Percentiles rank a stretch among this genome's conserved stretches.
phyloP scores from a whole-genome alignment of 1,140 invertebrate genomes.

The Tribolium castaneum region DNA sequence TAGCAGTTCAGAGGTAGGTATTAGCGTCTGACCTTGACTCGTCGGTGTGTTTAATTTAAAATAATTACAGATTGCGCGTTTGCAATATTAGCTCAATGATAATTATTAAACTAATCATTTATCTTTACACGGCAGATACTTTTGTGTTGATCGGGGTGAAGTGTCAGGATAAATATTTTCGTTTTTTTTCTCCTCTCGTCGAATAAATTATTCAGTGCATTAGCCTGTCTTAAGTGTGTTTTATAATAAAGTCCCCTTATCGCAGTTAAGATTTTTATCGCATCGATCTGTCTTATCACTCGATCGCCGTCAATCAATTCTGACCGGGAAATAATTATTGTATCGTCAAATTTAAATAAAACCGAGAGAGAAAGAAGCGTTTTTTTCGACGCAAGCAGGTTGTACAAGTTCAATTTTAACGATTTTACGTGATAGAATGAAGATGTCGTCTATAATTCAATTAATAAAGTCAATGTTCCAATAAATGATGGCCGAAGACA shows the following conservation, averaged over 20 bases:
- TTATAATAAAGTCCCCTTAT: slow-evolving; percentile 73
- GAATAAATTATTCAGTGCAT: slow-evolving; percentile 84
- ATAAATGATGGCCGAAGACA: slow-evolving; percentile 23
- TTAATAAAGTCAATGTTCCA: slow-evolving; percentile 45
- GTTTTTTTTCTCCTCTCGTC: slow-evolving; percentile 62
- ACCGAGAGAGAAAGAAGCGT: slow-evolving; percentile 35
- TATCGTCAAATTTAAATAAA: slow-evolving; percentile 25
- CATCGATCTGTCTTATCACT: slow-evolving; percentile 69
- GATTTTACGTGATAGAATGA: slow-evolving; percentile 27
- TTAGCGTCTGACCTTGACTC: slow-evolving; percentile 10
- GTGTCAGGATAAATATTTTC: not conserved
- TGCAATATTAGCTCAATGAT: slow-evolving; percentile 37
- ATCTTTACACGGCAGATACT: slow-evolving; percentile 28
- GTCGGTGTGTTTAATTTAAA: slow-evolving; percentile 37
- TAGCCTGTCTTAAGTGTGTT: slow-evolving; percentile 70
- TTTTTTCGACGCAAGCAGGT: slow-evolving; percentile 37
- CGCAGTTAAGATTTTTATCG: slow-evolving; percentile 59
- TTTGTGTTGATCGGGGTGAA: not conserved
- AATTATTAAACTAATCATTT: slow-evolving; percentile 41
- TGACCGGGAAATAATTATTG: slow-evolving; percentile 18
- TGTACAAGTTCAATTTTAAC: slow-evolving; percentile 7
- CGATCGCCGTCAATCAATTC: slow-evolving; percentile 33
- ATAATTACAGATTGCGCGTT: slow-evolving; percentile 37
- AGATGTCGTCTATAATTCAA: slow-evolving; percentile 38
- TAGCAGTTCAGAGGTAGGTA: not conserved